Base-by-base conservation (phyloP, 92 coral and sea anemone species). In the Palythoa grandis region DNA sequence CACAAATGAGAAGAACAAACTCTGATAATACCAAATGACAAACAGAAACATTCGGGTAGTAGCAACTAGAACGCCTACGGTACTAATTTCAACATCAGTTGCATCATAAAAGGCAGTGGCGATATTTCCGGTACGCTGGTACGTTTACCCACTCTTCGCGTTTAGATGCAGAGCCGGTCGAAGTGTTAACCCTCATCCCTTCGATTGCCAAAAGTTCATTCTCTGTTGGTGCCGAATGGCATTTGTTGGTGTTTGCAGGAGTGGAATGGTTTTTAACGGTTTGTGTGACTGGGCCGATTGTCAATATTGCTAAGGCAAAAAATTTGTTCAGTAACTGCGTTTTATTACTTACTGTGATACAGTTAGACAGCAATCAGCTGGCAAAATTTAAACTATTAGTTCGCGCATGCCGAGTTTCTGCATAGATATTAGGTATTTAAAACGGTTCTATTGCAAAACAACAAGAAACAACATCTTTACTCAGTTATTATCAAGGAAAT, bases 221-320 rank as follows among this genome's bases (percentile, higher is more conserved):
- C 83, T 79, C 60, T 79, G 83, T 50, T 79, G 83, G 83, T 72
- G 83, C 5, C 56, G 83, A 1, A 79, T 43, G 54, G 83, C 83
- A 24, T 79, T 60, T 79, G 19, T 79, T 2, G 83, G 83, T 12
- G 56, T 79, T 48, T 79, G 83, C 72, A 35, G 56, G 37, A 40
- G 48, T 39, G 83, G 83, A 4, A 60, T 79, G 83, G 72, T 79
- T 6, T 79, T 79, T 38, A 79, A 79, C 3, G 48, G 48, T 66
- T 58, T 79, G 52, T 79, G 83, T 61, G 57, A 61, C 56, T 78
- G 72, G 83, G 58, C 72, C 7, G 83, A 70, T 12, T 61, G 23
- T 57, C 48, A 37, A 37, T 38, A 29, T 53, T 77, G 82, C 35
- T 77, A 29, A 53, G 61, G 43, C 43, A 69, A 57, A 3, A 57